phyloP scores from a whole-genome alignment of 2,797 vertebrate genomes.

The Tragopan temminckii region DNA sequence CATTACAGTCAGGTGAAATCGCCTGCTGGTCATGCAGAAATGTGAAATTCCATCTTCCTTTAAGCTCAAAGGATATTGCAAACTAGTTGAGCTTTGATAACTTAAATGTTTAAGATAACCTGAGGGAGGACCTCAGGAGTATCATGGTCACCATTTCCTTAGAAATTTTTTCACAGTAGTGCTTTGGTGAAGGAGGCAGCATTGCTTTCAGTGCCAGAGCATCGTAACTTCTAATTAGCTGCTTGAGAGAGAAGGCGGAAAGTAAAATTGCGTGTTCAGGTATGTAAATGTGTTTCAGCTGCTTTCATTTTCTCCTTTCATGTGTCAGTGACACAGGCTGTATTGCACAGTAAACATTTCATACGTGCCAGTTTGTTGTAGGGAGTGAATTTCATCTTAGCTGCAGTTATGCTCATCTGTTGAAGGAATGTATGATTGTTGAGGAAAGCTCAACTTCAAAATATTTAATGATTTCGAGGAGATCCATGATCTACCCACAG shows the following conservation, averaged over 20 bases:
- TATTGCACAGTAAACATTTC: neutral
- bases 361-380: neutral
- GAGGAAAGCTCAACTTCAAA: constrained; percentile 7
- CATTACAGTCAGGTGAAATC: neutral
- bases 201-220: neutral
- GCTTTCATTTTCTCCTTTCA: neutral
- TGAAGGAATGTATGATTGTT: neutral
- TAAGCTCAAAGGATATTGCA: neutral
- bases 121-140: neutral
- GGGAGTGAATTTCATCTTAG: neutral
- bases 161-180: neutral
- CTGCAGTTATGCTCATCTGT: neutral
- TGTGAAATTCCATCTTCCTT: neutral
- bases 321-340: neutral
- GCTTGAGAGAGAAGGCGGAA: neutral
- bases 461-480: constrained; percentile 1
- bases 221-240: neutral
- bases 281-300: neutral
- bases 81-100: neutral
- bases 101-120: neutral
- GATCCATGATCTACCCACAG: neutral
- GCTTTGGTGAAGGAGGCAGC: neutral
- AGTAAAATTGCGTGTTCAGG: neutral
- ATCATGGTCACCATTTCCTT: rapidly evolving
- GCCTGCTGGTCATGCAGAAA: neutral